Percentiles rank a stretch among this genome's conserved stretches.
Evolutionary conservation across 2,113 vertebrate species (phyloP).

Genomic region (Oreochromis niloticus): DNA sequence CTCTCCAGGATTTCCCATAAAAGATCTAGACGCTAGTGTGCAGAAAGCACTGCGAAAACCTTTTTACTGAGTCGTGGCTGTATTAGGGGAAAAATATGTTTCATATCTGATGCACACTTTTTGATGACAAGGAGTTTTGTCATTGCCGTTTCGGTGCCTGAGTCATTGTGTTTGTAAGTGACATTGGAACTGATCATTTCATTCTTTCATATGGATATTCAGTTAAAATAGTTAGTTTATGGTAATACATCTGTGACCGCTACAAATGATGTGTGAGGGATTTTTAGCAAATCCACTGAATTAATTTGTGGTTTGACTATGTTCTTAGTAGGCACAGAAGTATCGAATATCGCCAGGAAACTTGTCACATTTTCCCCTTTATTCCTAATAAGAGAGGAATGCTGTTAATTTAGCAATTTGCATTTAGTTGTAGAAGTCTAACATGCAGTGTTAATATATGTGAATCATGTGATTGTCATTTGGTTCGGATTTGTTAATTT

Average conservation of each 20-base stretch:
- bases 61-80: not conserved
- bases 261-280: constrained; percentile 5
- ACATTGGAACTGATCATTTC: not conserved
- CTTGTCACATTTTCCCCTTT: constrained; percentile 23
- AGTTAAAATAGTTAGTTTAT: not conserved
- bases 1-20: constrained; percentile 67
- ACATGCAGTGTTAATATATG: not conserved
- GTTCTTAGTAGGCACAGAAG: not conserved
- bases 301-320: not conserved
- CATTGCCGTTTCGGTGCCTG: not conserved
- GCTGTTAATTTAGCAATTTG: not conserved
- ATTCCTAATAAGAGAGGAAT: not conserved
- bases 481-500: not conserved
- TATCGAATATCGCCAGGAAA: not conserved
- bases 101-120: not conserved
- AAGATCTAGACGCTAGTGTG: constrained; percentile 42
- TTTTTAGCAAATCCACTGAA: not conserved
- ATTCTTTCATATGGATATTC: not conserved
- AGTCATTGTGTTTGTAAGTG: not conserved
- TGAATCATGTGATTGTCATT: not conserved
- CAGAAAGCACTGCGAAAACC: constrained; percentile 7
- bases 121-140: not conserved
- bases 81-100: not conserved
- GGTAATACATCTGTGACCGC: not conserved
- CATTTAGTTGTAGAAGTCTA: not conserved